phyloP scores from a whole-genome alignment of 2,888 invertebrate species.

The Chrysodeixis includens region DNA sequence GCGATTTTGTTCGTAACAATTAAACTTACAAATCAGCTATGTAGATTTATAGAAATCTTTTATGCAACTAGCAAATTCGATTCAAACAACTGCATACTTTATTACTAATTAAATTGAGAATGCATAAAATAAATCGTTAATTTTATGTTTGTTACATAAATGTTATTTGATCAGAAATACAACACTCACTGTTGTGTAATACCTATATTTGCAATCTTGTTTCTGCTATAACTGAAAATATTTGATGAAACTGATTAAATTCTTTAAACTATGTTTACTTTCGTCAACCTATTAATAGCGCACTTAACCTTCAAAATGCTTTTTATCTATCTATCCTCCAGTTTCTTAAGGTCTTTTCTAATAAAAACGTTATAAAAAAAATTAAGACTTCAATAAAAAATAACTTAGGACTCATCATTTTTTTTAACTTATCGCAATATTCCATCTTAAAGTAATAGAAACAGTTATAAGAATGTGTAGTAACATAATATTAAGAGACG shows the following conservation, averaged over 20 bases:
- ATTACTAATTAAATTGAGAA: conserved; percentile 2
- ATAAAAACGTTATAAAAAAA: too few species aligned
- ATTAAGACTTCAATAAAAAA: too few species aligned
- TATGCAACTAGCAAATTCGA: background rate
- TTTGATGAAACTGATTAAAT: conserved; percentile 4
- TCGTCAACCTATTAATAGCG: background rate
- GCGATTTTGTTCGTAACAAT: background rate
- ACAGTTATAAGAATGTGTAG: too few species aligned
- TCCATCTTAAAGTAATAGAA: too few species aligned
- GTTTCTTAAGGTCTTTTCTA: too few species aligned
- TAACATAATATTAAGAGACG: background rate
- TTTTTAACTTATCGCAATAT: too few species aligned
- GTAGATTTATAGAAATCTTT: background rate
- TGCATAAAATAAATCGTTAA: background rate
- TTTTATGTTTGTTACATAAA: background rate
- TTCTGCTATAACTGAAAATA: background rate
- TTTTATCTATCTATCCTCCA: too few species aligned
- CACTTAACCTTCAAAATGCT: too few species aligned
- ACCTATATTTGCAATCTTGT: background rate
- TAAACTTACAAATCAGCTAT: background rate
- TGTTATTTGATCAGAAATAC: background rate
- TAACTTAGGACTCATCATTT: too few species aligned
- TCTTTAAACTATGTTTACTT: background rate
- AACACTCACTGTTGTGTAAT: background rate
- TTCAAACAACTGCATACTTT: background rate